Base-by-base conservation (phyloP, 2,113 vertebrate genomes). In the Ctenodactylus gundi region DNA sequence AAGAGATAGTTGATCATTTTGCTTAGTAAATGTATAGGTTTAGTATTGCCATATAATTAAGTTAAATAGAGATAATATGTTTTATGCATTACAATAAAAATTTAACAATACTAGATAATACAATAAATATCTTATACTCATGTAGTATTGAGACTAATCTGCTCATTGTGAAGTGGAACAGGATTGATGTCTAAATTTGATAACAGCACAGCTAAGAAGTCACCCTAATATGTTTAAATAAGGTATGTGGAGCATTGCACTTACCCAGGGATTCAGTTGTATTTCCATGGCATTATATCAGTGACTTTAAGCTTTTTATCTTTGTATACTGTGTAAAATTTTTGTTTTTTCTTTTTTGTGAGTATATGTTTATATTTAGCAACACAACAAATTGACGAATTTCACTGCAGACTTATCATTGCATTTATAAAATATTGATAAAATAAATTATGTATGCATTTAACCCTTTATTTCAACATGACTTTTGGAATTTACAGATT, bases 401-500 rank as follows among this genome's bases (percentile, higher is more conserved):
- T 91, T 90, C 39, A 17, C 83, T 81, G 20, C 6, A 85, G 41
- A 68, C 41, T 51, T 68, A 60, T 83, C 80, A 68, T 36, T 85
- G n/a, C n/a, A n/a, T n/a, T n/a, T 85, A 53, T 72, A n/a, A 83
- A 86, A 3, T 58, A 72, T 81, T 94, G 76, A 85, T 67, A 68
- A 86, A 57, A 62, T 72, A 76, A 64, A 17, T 60, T 1, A 25
- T 46, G 14, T 57, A 39, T 0, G 55, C 11, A 1, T 81, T 85
- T 92, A 58, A 29, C 15, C 3, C 7, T 36, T 88, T 70, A 25
- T n/a, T 72, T 75, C 41, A 96, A 14, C 29, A 2, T 91, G 17
- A 2, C 17, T 68, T 96, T 51, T 95, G n/a, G 11, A 67, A 94
- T 97, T 97, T 86, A 95, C 6, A 73, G 82, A 21, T 83, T 20